Conservation (phyloP, 2,113 vertebrate species). For the Pluvianellus socialis region DNA sequence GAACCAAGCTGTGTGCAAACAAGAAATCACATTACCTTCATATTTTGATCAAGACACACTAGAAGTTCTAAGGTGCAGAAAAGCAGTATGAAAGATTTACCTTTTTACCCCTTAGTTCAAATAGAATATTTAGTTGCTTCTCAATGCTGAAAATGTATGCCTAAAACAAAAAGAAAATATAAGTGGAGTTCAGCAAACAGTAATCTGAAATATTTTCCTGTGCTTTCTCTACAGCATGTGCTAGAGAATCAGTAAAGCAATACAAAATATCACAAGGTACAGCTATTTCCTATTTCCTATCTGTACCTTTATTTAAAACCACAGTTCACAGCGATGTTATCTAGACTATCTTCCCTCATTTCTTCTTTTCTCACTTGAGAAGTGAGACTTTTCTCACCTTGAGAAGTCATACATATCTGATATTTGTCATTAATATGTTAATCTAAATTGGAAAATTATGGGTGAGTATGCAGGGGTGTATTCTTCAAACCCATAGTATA, state of each 20-base stretch:
- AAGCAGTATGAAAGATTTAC: slow-evolving; percentile 61
- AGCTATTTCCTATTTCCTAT: not conserved
- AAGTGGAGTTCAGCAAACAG: not conserved
- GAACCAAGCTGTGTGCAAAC: slow-evolving; percentile 84
- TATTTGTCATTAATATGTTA: not conserved
- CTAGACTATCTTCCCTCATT: not conserved
- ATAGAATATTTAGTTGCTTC: slow-evolving; percentile 71
- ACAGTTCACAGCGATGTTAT: not conserved
- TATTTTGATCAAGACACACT: not conserved
- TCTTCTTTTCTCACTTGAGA: not conserved
- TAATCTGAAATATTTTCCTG: not conserved
- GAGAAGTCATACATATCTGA: not conserved
- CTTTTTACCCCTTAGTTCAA: slow-evolving; percentile 84
- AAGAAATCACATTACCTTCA: not conserved
- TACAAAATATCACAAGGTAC: not conserved
- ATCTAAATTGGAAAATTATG: not conserved
- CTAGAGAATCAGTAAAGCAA: not conserved
- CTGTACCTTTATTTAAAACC: not conserved
- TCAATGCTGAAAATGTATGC: slow-evolving; percentile 84
- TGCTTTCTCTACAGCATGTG: not conserved
- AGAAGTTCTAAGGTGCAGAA: not conserved
- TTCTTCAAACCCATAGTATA: not conserved
- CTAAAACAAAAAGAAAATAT: slow-evolving; percentile 65
- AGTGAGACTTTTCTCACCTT: not conserved
- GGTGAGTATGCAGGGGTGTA: not conserved